phyloP scores from a whole-genome alignment of 2,888 invertebrate genomes.

The Phasia obesa region DNA sequence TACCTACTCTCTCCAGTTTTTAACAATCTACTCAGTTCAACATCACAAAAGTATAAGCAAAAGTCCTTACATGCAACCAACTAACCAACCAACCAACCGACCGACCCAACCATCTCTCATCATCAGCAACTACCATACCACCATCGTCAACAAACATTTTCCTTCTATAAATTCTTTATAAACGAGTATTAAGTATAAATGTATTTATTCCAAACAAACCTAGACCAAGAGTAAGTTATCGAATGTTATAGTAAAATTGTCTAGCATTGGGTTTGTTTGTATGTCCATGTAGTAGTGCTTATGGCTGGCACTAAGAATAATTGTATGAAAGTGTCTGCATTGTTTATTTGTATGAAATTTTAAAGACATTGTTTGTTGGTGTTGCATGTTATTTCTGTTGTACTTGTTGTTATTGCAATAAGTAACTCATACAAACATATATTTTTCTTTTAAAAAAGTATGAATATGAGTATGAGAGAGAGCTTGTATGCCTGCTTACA shows the following conservation, averaged over 20 bases:
- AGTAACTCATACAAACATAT: slow-evolving; percentile 47
- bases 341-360: slow-evolving; percentile 61
- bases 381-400: slow-evolving; percentile 53
- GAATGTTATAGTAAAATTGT: slow-evolving; percentile 33
- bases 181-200: not conserved
- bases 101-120: not conserved
- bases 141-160: slow-evolving; percentile 35
- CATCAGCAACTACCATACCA: slow-evolving; percentile 8
- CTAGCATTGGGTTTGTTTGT: not conserved
- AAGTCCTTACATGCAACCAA: slow-evolving; percentile 53
- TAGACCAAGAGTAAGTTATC: slow-evolving; percentile 59
- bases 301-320: not conserved
- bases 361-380: slow-evolving; percentile 70
- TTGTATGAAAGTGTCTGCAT: slow-evolving; percentile 39
- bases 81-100: too few species aligned
- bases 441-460: not conserved
- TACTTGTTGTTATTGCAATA: slow-evolving; percentile 51
- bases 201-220: slow-evolving; percentile 33
- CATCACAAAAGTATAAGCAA: not conserved
- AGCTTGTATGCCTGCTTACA: not conserved
- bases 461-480: not conserved
- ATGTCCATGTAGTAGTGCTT: slow-evolving; percentile 16
- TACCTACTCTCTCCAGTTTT: not conserved
- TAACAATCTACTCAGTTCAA: not conserved
- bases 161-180: slow-evolving; percentile 8